These are phyloP conservation scores for Odocoileus hemionus DNA, from an alignment of 2,113 vertebrate genomes.

Conservation along the genomic window DNA sequence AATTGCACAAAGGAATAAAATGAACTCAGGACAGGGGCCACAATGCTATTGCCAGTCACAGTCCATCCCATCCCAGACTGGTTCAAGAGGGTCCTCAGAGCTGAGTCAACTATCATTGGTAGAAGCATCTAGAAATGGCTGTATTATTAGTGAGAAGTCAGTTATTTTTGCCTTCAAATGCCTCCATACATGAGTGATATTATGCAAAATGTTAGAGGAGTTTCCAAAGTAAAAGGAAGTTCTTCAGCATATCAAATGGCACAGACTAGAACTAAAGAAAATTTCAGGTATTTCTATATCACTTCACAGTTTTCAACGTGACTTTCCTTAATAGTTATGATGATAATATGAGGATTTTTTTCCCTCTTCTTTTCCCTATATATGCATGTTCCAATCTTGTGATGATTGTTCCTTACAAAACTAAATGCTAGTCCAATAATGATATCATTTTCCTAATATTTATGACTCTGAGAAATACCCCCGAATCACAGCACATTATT, in stretches of 20 bases:
- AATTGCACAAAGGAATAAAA: not conserved
- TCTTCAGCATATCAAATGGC: not conserved
- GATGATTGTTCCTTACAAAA: not conserved
- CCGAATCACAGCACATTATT: not conserved
- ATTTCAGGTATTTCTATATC: not conserved
- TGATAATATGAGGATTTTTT: not conserved
- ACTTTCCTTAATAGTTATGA: not conserved
- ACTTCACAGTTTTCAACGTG: not conserved
- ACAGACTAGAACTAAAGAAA: not conserved
- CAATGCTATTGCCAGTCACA: not conserved
- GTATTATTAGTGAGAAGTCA: not conserved
- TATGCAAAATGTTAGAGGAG: not conserved
- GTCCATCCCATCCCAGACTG: not conserved
- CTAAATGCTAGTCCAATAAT: not conserved
- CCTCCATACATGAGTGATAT: not conserved
- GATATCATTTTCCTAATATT: not conserved
- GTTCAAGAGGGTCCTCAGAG: not conserved
- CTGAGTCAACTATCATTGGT: not conserved
- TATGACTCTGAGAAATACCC: not conserved
- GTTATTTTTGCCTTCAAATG: not conserved
- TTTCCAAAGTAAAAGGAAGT: not conserved
- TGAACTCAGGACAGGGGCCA: not conserved
- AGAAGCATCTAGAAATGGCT: not conserved
- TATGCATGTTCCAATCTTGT: not conserved
- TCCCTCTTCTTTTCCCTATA: not conserved